Base-by-base conservation (phyloP, 2,113 vertebrate species). In the Leptodactylus fuscus region DNA sequence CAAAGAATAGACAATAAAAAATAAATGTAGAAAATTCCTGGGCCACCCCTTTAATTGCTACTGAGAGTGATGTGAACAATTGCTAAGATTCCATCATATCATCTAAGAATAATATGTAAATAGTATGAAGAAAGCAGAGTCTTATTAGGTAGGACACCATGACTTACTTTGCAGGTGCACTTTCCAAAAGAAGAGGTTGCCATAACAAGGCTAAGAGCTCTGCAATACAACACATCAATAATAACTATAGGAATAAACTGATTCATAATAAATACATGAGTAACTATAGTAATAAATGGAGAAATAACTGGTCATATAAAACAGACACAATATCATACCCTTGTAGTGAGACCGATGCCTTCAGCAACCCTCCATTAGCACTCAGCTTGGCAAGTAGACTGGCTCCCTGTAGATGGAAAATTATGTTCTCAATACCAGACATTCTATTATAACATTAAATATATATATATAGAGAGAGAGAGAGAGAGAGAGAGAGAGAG, bases 311-410 rank as follows among this genome's bases (percentile, higher is more conserved):
- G n/a, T n/a, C n/a, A n/a, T n/a, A n/a, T 1, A 44, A 7, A 74
- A 11, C n/a, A 27, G 36, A 74, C 7, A 27, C 34, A 53, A 44
- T 36, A 20, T 49, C 87, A 55, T 75, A 88, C 87, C 87, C 84
- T 65, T 88, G 88, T 77, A 91, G 44, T 22, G 88, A 87, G 0
- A 87, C 80, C 13, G 44, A 81, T 15, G 88, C 81, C 62, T 34
- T 81, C 4, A 92, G 79, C 58, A 84, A 91, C 18, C 41, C 85
- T 34, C 27, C 58, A 38, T 82, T 88, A 49, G 89, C 85, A 0
- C 18, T 86, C 20, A 92, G 32, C 62, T 87, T 82, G 46, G 92
- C 89, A 13, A 22, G 84, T 70, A 92, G 69, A 51, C 46, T 85
- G 80, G 90, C 87, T 0, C 9, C 70, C 92, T 92, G 74, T 29